Conservation (phyloP, 1,140 invertebrate genomes). For the Drosophila parabipectinata region DNA sequence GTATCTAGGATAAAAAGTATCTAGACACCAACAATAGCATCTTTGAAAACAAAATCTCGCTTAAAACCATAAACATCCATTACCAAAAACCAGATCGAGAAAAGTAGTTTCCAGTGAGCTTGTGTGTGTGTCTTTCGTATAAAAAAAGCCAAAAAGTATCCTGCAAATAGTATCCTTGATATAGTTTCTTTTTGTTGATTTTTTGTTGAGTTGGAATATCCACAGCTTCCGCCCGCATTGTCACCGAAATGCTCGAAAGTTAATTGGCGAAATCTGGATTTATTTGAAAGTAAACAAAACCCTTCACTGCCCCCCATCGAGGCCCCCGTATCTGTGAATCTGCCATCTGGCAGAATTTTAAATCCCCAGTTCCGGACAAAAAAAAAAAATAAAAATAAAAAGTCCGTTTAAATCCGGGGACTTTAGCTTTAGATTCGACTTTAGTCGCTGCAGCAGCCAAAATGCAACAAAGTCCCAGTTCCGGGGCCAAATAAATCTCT, state of each 20-base stretch:
- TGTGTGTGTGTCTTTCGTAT: background rate
- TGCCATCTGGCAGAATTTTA: constrained; percentile 4
- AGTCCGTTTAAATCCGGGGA: background rate
- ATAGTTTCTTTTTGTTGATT: background rate
- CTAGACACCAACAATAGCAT: background rate
- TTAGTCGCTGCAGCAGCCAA: constrained; percentile 1
- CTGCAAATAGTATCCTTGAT: background rate
- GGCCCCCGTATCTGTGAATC: background rate
- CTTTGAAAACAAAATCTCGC: background rate
- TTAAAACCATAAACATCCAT: background rate
- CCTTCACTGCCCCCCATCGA: background rate
- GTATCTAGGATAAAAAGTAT: background rate
- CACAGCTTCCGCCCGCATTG: background rate
- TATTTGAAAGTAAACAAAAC: constrained; percentile 7
- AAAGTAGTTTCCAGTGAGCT: background rate
- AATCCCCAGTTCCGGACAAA: background rate
- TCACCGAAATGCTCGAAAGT: constrained; percentile 2
- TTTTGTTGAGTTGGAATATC: background rate
- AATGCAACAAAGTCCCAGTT: constrained; percentile 6
- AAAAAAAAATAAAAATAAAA: background rate
- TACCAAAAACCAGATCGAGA: background rate
- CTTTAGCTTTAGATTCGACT: background rate
- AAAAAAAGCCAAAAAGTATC: background rate
- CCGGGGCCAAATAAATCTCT: constrained; percentile 25
- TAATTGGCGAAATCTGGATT: constrained; percentile 10